phyloP scores from a whole-genome alignment of 1,140 invertebrate species.

The Ceratitis capitata region DNA sequence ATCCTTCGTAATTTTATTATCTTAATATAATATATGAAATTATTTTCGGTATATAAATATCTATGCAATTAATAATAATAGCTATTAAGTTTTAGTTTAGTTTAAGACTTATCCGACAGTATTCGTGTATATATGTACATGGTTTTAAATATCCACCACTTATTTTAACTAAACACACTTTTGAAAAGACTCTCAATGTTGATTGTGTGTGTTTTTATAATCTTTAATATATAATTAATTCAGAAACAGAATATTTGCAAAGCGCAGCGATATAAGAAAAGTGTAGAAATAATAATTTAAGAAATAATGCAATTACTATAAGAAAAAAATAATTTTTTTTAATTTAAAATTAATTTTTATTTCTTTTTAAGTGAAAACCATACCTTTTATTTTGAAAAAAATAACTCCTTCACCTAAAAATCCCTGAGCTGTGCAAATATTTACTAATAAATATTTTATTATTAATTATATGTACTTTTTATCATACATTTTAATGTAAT shows the following conservation, averaged over 20 bases:
- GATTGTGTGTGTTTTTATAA: not conserved
- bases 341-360: too few species aligned
- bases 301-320: too few species aligned
- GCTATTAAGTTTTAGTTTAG: too few species aligned
- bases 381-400: not conserved
- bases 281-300: not conserved
- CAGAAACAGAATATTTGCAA: constrained; percentile 11
- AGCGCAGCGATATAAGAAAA: too few species aligned
- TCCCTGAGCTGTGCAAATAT: constrained; percentile 21
- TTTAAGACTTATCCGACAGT: too few species aligned
- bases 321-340: not conserved
- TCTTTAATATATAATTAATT: not conserved
- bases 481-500: not conserved
- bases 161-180: not conserved
- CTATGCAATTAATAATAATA: too few species aligned
- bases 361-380: too few species aligned
- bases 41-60: too few species aligned
- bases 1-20: too few species aligned
- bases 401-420: not conserved
- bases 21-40: too few species aligned
- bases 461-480: constrained; percentile 1
- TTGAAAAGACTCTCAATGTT: not conserved
- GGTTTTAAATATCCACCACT: not conserved
- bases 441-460: not conserved
- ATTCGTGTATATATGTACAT: not conserved